Percentiles rank a stretch among this genome's conserved stretches.
Conservation (phyloP, 2,797 vertebrate genomes). For the Aplochiton taeniatus region DNA sequence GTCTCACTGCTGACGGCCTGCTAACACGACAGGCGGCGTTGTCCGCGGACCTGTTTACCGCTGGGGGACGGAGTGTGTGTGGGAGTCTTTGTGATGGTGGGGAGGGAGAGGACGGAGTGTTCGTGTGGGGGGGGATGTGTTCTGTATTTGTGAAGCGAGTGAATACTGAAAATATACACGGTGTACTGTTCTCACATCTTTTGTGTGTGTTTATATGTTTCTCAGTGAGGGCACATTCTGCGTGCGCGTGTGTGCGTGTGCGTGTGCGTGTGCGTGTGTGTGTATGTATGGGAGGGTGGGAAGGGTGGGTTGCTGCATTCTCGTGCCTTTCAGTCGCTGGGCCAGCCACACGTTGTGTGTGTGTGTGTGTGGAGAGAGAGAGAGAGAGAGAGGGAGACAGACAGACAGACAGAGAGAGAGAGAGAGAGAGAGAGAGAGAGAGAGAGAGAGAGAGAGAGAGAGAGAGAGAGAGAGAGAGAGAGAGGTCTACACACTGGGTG, state of each 20-base stretch:
- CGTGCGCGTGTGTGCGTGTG: conserved; percentile 3
- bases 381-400: too few relatives aligned
- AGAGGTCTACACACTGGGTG: conserved; percentile 4
- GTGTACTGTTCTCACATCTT: too few relatives aligned
- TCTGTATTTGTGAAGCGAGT: too few relatives aligned
- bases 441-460: too few relatives aligned
- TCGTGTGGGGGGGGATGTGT: too few relatives aligned
- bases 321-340: conserved; percentile 8
- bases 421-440: too few relatives aligned
- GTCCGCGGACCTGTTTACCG: conserved; percentile 1
- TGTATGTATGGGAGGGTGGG: conserved; percentile 6
- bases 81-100: not conserved
- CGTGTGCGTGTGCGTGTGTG: conserved; percentile 17
- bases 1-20: conserved; percentile 11
- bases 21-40: not conserved
- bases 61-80: conserved; percentile 6
- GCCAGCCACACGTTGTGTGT: conserved; percentile 10
- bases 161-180: too few relatives aligned
- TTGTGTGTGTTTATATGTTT: too few relatives aligned
- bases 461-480: not conserved
- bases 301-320: not conserved
- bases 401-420: too few relatives aligned
- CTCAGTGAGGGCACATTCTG: too few relatives aligned
- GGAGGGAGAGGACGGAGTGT: too few relatives aligned
- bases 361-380: not conserved